Evolutionary conservation across 2,888 invertebrate genomes (phyloP).

Genomic region (Caradrina clavipalpis): DNA sequence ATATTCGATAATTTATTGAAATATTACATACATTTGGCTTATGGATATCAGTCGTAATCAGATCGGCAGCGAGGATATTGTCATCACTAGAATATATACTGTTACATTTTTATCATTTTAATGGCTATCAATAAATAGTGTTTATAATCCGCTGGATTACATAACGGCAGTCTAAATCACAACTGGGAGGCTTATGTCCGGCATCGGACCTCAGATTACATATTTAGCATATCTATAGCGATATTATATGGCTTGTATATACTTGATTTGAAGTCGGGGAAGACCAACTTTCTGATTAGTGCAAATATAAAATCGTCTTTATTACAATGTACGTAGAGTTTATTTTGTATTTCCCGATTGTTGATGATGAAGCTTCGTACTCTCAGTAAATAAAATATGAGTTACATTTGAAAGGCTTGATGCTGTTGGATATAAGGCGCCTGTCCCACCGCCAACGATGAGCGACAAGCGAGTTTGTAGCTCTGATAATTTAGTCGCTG

Average conservation of each 20-base stretch:
- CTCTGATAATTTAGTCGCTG: background rate
- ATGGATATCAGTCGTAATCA: slow-evolving; percentile 51
- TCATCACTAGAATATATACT: slow-evolving; percentile 3
- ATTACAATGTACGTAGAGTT: background rate
- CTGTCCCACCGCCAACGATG: no score
- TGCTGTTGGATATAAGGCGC: no score
- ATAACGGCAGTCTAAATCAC: slow-evolving; percentile 12
- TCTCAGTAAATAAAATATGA: background rate
- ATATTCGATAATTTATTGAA: slow-evolving; percentile 59
- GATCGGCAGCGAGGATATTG: slow-evolving; percentile 28
- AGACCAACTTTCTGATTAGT: no score
- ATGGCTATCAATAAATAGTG: slow-evolving; percentile 12
- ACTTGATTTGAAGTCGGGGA: background rate
- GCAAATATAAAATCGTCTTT: background rate
- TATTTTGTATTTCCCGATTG: no score
- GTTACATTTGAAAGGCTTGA: no score
- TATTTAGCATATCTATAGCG: background rate
- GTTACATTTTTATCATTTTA: background rate
- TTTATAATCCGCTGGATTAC: slow-evolving; percentile 5
- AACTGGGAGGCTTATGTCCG: background rate
- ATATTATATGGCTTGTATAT: slow-evolving; percentile 1
- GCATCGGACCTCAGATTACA: background rate
- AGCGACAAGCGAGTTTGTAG: background rate
- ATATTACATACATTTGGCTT: slow-evolving; percentile 45
- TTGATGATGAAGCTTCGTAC: background rate